Percentiles rank a stretch among this genome's conserved stretches.
These are phyloP conservation scores for Megamerina dolium DNA, from an alignment of 2,888 invertebrate genomes.

Conservation along the genomic window DNA sequence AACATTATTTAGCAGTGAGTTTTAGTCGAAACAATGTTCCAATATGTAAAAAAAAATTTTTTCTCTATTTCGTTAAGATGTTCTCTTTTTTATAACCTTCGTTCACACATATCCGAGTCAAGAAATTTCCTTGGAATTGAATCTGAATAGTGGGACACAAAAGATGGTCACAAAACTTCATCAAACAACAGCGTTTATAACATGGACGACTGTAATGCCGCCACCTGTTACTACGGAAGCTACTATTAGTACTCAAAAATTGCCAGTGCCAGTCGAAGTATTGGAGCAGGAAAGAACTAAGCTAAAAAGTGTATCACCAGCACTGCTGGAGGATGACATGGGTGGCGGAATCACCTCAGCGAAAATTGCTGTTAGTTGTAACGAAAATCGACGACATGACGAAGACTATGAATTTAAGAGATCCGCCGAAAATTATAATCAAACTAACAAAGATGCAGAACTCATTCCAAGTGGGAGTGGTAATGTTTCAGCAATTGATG, in stretches of 20 bases:
- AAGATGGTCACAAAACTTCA: constrained; percentile 28
- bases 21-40: not conserved
- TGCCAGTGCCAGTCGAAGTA: too few species aligned
- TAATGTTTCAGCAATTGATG: too few species aligned
- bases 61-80: constrained; percentile 35
- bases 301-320: constrained; percentile 10
- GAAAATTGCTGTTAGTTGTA: constrained; percentile 1
- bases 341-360: not conserved
- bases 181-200: constrained; percentile 31
- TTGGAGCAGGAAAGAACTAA: constrained; percentile 7
- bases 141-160: constrained; percentile 16
- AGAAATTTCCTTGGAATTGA: constrained; percentile 27
- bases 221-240: not conserved
- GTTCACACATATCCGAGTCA: constrained; percentile 41
- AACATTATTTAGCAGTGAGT: constrained; percentile 51
- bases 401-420: constrained; percentile 20
- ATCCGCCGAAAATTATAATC: constrained; percentile 20
- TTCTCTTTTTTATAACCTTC: constrained; percentile 21
- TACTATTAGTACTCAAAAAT: not conserved
- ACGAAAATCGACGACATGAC: constrained; percentile 14
- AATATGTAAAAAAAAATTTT: not conserved
- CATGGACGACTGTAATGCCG: constrained; percentile 28
- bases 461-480: constrained; percentile 2
- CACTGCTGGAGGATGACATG: constrained; percentile 1
- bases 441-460: constrained; percentile 9